Conservation (phyloP, 1,140 invertebrate species). For the Drosophila eugracilis region DNA sequence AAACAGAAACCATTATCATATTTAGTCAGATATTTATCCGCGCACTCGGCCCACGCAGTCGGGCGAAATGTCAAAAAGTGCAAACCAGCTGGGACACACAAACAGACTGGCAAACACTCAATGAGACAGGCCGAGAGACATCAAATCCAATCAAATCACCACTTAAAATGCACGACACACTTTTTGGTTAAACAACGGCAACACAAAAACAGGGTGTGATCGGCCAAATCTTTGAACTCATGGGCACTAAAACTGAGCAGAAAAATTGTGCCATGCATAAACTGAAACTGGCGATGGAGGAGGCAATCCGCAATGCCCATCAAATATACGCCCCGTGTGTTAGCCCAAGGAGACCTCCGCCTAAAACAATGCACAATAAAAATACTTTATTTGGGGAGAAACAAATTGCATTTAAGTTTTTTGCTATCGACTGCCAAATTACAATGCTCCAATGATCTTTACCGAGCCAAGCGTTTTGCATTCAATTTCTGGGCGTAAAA, state of each 20-base stretch:
- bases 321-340: conserved; percentile 47
- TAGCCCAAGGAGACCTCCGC: conserved; percentile 28
- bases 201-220: conserved; percentile 53
- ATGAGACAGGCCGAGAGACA: conserved; percentile 27
- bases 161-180: conserved; percentile 79
- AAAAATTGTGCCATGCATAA: conserved; percentile 57
- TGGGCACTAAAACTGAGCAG: conserved; percentile 5
- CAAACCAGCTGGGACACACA: conserved; percentile 36
- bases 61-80: conserved; percentile 65
- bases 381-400: conserved; percentile 19
- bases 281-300: conserved; percentile 29
- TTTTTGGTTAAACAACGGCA: conserved; percentile 42
- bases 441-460: conserved; percentile 67
- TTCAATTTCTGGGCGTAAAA: conserved; percentile 33
- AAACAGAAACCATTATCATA: conserved; percentile 54
- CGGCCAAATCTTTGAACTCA: conserved; percentile 58
- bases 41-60: conserved; percentile 30
- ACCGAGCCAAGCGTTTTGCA: conserved; percentile 30
- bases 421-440: conserved; percentile 47
- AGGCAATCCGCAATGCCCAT: conserved; percentile 38
- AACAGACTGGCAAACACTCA: conserved; percentile 25
- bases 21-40: conserved; percentile 58
- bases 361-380: conserved; percentile 67
- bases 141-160: conserved; percentile 58
- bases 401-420: conserved; percentile 37